Evolutionary conservation across 2,888 invertebrate genomes (phyloP).

Genomic region (Tricholauxania praeusta): DNA sequence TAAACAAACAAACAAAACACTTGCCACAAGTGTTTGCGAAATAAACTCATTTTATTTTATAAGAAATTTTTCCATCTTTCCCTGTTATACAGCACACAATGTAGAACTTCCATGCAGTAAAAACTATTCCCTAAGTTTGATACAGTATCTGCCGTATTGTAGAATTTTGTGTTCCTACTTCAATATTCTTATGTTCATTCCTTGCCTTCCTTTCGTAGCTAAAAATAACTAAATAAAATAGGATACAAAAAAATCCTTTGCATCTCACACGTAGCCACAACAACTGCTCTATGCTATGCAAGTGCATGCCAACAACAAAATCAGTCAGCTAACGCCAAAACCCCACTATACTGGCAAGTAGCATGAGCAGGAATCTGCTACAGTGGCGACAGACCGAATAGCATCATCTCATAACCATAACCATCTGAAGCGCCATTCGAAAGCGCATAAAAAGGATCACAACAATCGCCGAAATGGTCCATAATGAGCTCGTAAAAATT

Average conservation of each 20-base stretch:
- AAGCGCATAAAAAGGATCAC: slow-evolving; percentile 69
- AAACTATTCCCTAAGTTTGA: slow-evolving; percentile 20
- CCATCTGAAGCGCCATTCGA: slow-evolving; percentile 66
- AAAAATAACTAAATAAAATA: slow-evolving; percentile 30
- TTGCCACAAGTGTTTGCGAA: slow-evolving; percentile 63
- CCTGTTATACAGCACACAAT: not conserved
- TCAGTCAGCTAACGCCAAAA: not conserved
- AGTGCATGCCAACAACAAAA: slow-evolving; percentile 43
- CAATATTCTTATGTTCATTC: not conserved
- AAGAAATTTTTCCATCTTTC: not conserved
- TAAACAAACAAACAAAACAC: slow-evolving; percentile 55
- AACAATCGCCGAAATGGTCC: slow-evolving; percentile 70
- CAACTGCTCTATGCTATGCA: not conserved
- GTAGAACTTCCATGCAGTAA: not conserved
- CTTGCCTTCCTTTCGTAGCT: slow-evolving; percentile 45
- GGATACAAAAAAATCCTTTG: slow-evolving; percentile 51
- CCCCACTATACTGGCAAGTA: not conserved
- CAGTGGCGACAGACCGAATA: slow-evolving; percentile 55
- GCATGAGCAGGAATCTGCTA: slow-evolving; percentile 36
- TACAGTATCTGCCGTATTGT: not conserved
- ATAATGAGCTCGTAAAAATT: slow-evolving; percentile 69
- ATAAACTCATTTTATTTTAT: slow-evolving; percentile 57
- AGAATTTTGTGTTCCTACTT: too few relatives aligned
- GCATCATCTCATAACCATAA: slow-evolving; percentile 57
- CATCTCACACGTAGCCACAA: not conserved